Percentiles rank a stretch among this genome's conserved stretches.
Conservation (phyloP, 2,888 invertebrate genomes). For the Callimorpha dominula region DNA sequence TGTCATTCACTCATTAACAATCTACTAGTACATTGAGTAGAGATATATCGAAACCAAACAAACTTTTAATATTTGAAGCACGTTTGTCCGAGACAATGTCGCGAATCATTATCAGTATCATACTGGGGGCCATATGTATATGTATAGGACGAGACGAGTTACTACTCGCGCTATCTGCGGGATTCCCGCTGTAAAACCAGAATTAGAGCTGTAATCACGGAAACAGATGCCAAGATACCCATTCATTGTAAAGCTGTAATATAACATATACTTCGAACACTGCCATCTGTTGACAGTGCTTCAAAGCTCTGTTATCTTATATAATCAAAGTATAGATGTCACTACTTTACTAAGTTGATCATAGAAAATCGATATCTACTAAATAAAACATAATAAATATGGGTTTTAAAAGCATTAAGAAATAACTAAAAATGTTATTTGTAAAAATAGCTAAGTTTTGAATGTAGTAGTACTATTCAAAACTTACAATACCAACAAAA, state of each 20-base stretch:
- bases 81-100: slow-evolving; percentile 4
- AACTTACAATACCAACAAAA: too few species aligned
- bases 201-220: background rate
- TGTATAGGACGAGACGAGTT: background rate
- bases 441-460: too few species aligned
- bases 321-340: background rate
- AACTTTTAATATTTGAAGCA: background rate
- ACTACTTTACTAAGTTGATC: background rate
- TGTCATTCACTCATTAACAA: background rate
- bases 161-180: slow-evolving; percentile 1
- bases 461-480: too few species aligned
- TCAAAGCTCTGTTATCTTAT: background rate
- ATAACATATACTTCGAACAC: background rate
- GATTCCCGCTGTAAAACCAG: slow-evolving; percentile 3
- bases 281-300: background rate
- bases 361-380: background rate
- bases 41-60: background rate
- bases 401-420: too few species aligned
- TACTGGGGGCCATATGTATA: background rate
- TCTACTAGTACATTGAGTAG: background rate
- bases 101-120: background rate
- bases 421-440: too few species aligned
- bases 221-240: slow-evolving; percentile 1
- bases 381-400: too few species aligned
- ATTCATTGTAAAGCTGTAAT: background rate